phyloP scores from a whole-genome alignment of 1,140 invertebrate genomes.

The Sipha flava region DNA sequence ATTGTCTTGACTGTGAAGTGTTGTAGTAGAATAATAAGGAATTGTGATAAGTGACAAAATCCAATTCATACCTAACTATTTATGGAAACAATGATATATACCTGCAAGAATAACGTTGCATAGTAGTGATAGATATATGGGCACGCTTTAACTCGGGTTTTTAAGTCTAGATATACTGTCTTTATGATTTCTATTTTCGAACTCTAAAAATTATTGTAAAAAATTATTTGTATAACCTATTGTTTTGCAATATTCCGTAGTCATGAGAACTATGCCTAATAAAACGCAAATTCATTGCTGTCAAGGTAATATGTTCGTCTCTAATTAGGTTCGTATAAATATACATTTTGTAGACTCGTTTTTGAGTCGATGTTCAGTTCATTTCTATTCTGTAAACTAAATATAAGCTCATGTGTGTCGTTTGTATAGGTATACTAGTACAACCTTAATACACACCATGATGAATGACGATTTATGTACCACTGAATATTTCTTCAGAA shows the following conservation, averaged over 20 bases:
- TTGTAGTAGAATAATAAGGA: not conserved
- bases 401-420: not conserved
- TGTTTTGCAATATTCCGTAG: not conserved
- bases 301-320: not conserved
- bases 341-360: not conserved
- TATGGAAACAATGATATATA: conserved; percentile 7
- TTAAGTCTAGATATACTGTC: no score
- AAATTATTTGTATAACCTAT: not conserved
- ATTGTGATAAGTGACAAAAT: conserved; percentile 3
- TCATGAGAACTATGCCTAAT: not conserved
- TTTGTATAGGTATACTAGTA: no score
- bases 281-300: not conserved
- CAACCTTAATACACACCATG: not conserved
- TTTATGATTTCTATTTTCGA: not conserved
- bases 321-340: not conserved
- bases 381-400: not conserved
- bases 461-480: conserved; percentile 1
- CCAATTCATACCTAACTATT: not conserved
- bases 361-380: not conserved
- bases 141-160: no score
- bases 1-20: not conserved
- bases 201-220: not conserved
- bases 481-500: not conserved
- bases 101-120: no score
- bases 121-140: no score